Evolutionary conservation across 2,113 vertebrate species (phyloP), one percentile per base, ranked within the genome.

Genomic region (Rhabdornis inornatus): DNA sequence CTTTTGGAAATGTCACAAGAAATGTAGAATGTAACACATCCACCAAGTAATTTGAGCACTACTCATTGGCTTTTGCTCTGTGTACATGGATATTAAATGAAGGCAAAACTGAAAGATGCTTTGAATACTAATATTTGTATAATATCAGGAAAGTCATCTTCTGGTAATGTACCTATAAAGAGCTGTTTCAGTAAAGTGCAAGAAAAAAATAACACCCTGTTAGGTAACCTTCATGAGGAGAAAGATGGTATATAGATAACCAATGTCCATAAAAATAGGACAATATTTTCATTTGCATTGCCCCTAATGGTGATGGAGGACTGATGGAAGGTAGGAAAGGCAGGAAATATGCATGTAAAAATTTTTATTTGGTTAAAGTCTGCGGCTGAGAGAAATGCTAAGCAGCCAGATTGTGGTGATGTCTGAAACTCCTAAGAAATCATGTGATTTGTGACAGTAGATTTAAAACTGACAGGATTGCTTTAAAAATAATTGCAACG

Each of bases 1-100:
- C 88, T 94, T 84, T 72, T 3, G 30, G 12, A 85, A 79, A 45
- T 25, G 11, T 42, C 64, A 63, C 14, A 78, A 77, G 20, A 85
- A 53, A n/a, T 1, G 0, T 23, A 42, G 27, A 91, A 68, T 0
- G 0, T 23, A 81, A 61, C 4, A 57, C 21, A 75, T 33, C 31
- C 33, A 83, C 31, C 23, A 63, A 42, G 39, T 10, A 65, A 86
- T 55, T 53, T 80, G 15, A 45, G 12, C n/a, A 20, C 16, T 56
- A 25, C 5, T 77, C 22, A 30, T 13, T 78, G 47, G 8, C 30
- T 88, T 66, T 60, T 83, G 7, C 10, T 81, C 21, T 45, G 14
- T 79, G 50, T 83, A 37, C 15, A 23, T 42, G 14, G 11, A 39
- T 27, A n/a, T 61, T 86, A 24, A 31, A 23, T 17, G 39, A 81